Evolutionary conservation across 2,888 invertebrate species (phyloP).

Genomic region (Pasiphila rectangulata): DNA sequence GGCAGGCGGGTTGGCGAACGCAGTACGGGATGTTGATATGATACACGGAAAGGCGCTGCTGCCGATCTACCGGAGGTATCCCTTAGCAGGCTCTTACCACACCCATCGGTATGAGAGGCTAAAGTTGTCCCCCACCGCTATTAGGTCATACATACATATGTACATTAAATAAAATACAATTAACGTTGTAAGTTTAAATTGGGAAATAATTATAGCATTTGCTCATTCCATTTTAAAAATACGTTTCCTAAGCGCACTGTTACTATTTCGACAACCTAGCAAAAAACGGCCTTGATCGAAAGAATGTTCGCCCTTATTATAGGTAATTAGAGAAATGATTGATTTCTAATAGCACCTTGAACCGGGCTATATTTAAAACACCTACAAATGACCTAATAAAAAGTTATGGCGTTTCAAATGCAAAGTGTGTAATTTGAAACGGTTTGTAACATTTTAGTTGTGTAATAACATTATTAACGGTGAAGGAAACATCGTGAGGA

Average conservation of each 20-base stretch:
- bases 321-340: constrained; percentile 54
- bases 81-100: too few species aligned
- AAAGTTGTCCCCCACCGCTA: too few species aligned
- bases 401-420: constrained; percentile 26
- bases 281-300: constrained; percentile 68
- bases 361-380: constrained; percentile 26
- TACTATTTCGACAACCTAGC: constrained; percentile 54
- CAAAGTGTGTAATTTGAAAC: constrained; percentile 3
- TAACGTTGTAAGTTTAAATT: too few species aligned
- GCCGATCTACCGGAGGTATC: too few species aligned
- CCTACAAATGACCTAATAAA: constrained; percentile 14
- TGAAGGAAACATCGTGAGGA: too few species aligned
- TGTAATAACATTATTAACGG: not conserved
- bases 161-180: too few species aligned
- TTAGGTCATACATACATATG: too few species aligned
- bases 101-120: too few species aligned
- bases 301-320: constrained; percentile 60
- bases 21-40: too few species aligned
- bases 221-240: constrained; percentile 21
- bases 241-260: constrained; percentile 41
- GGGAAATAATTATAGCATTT: too few species aligned
- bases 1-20: too few species aligned
- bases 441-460: not conserved
- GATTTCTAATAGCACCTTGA: constrained; percentile 69
- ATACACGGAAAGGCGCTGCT: too few species aligned